Conservation (phyloP, 2,113 vertebrate species). For the Peromyscus maniculatus region DNA sequence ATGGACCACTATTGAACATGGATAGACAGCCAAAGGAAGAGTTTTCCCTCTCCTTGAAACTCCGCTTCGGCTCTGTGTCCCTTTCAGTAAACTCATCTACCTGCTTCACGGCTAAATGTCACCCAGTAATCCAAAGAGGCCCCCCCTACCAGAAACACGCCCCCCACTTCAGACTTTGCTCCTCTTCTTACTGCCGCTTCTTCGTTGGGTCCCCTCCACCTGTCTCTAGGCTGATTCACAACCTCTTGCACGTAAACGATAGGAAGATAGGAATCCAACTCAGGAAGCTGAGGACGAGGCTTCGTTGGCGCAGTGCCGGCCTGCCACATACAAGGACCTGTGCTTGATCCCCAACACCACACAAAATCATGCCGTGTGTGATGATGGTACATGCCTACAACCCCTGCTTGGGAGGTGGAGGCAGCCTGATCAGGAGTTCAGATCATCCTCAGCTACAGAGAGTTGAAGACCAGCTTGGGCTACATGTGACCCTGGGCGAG, state of each 20-base stretch:
- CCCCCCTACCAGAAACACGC: not conserved
- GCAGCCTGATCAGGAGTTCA: not conserved
- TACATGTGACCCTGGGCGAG: not conserved
- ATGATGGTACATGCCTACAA: not conserved
- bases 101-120: not conserved
- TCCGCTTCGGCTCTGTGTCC: not conserved
- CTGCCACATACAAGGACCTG: not conserved
- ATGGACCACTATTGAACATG: not conserved
- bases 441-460: not conserved
- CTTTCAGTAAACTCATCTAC: not conserved
- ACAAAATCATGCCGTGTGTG: not conserved
- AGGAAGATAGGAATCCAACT: not conserved
- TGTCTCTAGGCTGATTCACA: slow-evolving; percentile 41
- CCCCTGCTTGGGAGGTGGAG: not conserved
- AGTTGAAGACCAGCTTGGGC: not conserved
- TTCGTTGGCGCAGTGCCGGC: not conserved
- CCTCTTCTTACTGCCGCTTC: not conserved
- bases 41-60: not conserved
- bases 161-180: not conserved
- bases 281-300: not conserved
- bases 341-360: not conserved
- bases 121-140: not conserved
- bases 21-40: not conserved
- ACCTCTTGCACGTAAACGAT: not conserved
- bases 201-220: not conserved